Evolutionary conservation across 2,888 invertebrate genomes (phyloP), one percentile per base, ranked within the genome.

Genomic region (Parascotia fuliginaria): DNA sequence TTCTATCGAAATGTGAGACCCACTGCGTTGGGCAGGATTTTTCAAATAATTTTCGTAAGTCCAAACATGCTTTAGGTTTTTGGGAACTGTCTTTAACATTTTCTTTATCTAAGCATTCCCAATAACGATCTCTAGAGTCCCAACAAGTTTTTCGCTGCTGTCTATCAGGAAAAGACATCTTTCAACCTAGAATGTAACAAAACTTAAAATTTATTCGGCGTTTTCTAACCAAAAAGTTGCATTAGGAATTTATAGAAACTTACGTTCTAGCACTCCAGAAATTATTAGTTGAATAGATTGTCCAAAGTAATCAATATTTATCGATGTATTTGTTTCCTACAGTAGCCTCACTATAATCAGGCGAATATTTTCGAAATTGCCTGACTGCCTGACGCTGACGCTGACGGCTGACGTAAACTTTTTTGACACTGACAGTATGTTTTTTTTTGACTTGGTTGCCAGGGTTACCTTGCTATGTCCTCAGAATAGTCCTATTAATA

Each of bases 1-100:
- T 97, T 71, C 97, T 94, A 90, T 98, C 98, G 85, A 98, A 98
- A 89, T 98, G 98, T 80, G 96, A 96, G 34, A 98, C 97, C 98
- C 98, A 97, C 82, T 96, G 96, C 1, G 93, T 83, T 1, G 97
- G 96, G 78, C 97, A 98, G 15, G 94, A 94, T 55, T 93, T 93
- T 90, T 96, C 96, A 80, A 96, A 97, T 41, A 94, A 64, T 87
- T 95, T 94, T 61, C 97, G 94, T 65, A 96, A 86, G 72, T 95
- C 93, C 55, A 88, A 83, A 84, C 98, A 98, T 55, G 86, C 90
- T 67, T 89, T 92, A 6, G 89, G 90, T 60, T 83, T 84, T 46
- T 83, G 85, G 42, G 92, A 85, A 77, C 91, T 93, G 43, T 94
- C 95, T 72, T 94, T 94, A 42, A 94, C 90, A 70, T 94, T 93